phyloP scores from a whole-genome alignment of 2,113 vertebrate species.

The Platycercus adscitus region DNA sequence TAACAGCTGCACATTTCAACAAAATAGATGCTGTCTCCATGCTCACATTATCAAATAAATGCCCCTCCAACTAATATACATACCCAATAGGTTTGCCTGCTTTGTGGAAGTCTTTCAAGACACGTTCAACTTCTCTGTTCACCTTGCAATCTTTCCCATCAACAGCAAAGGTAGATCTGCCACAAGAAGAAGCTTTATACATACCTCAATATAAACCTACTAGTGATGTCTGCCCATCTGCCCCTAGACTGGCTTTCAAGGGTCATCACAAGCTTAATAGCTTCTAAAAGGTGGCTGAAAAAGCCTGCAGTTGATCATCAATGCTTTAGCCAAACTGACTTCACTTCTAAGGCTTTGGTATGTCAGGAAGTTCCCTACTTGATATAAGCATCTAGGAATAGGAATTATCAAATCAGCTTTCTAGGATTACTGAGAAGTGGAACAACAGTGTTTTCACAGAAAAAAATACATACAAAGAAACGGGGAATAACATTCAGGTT shows the following conservation, averaged over 20 bases:
- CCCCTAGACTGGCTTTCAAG: neutral
- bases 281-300: neutral
- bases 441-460: neutral
- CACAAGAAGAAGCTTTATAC: conserved; percentile 2
- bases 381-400: neutral
- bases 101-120: conserved; percentile 85
- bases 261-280: neutral
- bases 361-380: neutral
- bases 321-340: neutral
- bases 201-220: neutral
- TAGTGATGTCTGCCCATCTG: neutral
- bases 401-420: neutral
- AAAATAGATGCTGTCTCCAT: neutral
- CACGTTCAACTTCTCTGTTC: conserved; percentile 81
- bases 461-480: neutral
- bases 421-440: neutral
- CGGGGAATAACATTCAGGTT: neutral
- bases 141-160: conserved; percentile 86
- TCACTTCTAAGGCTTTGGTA: neutral
- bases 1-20: neutral
- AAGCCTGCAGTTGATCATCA: neutral
- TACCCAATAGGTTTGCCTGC: conserved; percentile 89
- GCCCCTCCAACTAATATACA: neutral
- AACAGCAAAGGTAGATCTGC: conserved; percentile 85
- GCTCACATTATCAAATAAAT: neutral